A percentile compares a stretch with the other conserved stretches of the same genome.
These are phyloP conservation scores for Apteryx owenii DNA, from an alignment of 2,113 vertebrate species.

Conservation along the genomic window DNA sequence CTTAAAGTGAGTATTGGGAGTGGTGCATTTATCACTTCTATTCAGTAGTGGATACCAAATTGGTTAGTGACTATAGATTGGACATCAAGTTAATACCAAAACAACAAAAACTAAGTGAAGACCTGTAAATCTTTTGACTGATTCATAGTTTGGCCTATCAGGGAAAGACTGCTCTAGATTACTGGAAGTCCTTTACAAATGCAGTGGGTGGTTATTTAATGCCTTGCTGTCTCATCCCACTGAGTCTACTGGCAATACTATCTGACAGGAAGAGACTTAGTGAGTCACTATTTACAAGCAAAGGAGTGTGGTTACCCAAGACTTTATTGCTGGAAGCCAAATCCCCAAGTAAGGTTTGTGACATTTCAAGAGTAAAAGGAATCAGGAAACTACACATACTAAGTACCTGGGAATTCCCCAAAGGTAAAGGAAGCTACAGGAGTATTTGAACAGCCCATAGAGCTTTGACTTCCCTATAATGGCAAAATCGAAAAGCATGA, in stretches of 20 bases:
- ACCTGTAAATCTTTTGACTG: background rate
- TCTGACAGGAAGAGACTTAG: background rate
- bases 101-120: background rate
- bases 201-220: background rate
- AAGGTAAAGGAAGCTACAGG: background rate
- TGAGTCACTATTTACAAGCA: conserved; percentile 29
- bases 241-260: background rate
- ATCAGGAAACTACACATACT: background rate
- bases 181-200: background rate
- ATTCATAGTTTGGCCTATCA: background rate
- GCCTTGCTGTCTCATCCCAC: background rate
- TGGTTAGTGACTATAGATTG: background rate
- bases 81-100: background rate
- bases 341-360: background rate
- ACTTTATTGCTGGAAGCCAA: background rate
- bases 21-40: background rate
- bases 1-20: background rate
- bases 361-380: background rate
- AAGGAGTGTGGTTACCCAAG: background rate
- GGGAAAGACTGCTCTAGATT: background rate
- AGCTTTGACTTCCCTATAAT: background rate
- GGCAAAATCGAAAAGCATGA: background rate
- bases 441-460: background rate
- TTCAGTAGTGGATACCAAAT: background rate
- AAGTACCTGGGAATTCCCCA: background rate